A percentile compares a stretch with the other conserved stretches of the same genome.
Evolutionary conservation across 2,888 invertebrate species (phyloP).

Genomic region (Phyllotreta striolata): DNA sequence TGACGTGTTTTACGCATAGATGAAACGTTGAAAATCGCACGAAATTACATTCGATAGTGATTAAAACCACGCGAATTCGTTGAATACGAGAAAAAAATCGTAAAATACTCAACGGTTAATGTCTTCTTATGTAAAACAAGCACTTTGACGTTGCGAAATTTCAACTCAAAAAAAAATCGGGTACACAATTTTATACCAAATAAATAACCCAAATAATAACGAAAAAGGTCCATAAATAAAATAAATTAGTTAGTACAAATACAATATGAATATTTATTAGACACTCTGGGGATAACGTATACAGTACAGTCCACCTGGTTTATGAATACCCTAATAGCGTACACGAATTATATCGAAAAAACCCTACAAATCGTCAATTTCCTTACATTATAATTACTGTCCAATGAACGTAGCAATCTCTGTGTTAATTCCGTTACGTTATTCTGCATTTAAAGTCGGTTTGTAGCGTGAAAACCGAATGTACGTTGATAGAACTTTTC

Average conservation of each 20-base stretch:
- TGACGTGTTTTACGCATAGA: conserved; percentile 12
- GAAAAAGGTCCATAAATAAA: conserved; percentile 38
- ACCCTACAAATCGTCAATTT: conserved; percentile 49
- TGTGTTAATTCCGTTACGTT: conserved; percentile 91
- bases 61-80: neutral
- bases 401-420: conserved; percentile 95
- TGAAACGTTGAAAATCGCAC: too few relatives aligned
- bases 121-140: conserved; percentile 52
- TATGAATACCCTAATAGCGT: conserved; percentile 47
- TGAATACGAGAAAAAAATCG: conserved; percentile 31
- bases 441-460: conserved; percentile 78
- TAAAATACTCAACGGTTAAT: conserved; percentile 44
- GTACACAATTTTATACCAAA: too few relatives aligned
- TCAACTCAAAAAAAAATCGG: conserved; percentile 36
- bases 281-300: conserved; percentile 48
- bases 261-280: conserved; percentile 46
- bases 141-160: conserved; percentile 52
- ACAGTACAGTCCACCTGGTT: conserved; percentile 58
- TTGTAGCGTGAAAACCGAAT: conserved; percentile 62
- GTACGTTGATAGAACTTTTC: conserved; percentile 60
- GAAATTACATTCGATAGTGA: too few relatives aligned
- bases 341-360: conserved; percentile 48
- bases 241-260: conserved; percentile 37
- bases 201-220: conserved; percentile 24
- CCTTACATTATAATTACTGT: conserved; percentile 99